Percentiles rank a stretch among this genome's conserved stretches.
phyloP scores from a whole-genome alignment of 2,113 vertebrate species.

The Cacatua alba region DNA sequence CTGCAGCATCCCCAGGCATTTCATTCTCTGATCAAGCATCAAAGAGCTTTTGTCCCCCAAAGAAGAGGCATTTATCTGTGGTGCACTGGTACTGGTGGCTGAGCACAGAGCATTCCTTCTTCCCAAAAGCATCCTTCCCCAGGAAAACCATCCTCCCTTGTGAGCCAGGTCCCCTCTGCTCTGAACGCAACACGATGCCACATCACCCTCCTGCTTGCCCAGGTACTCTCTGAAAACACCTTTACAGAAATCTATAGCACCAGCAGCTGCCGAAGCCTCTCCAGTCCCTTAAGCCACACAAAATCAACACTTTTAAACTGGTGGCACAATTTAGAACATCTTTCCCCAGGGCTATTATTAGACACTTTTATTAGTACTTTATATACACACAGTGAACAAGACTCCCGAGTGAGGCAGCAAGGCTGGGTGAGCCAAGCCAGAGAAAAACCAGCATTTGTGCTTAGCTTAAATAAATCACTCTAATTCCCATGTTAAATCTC shows the following conservation, averaged over 20 bases:
- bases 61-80: background rate
- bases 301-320: background rate
- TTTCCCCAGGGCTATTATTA: background rate
- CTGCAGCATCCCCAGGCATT: background rate
- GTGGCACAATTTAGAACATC: background rate
- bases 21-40: background rate
- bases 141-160: accelerated
- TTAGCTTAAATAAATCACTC: conserved; percentile 35
- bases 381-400: background rate
- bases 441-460: background rate
- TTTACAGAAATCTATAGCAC: background rate
- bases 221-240: background rate
- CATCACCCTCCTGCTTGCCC: background rate
- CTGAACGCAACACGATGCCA: background rate
- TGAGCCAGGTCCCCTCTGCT: background rate
- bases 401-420: background rate
- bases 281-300: background rate
- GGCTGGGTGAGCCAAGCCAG: background rate
- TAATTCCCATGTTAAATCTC: conserved; percentile 7
- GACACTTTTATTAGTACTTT: background rate
- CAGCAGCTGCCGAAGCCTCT: background rate
- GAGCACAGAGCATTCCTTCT: background rate
- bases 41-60: background rate
- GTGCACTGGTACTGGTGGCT: background rate
- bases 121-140: background rate